phyloP scores from a whole-genome alignment of 2,113 vertebrate genomes.

The Syngnathus scovelli region DNA sequence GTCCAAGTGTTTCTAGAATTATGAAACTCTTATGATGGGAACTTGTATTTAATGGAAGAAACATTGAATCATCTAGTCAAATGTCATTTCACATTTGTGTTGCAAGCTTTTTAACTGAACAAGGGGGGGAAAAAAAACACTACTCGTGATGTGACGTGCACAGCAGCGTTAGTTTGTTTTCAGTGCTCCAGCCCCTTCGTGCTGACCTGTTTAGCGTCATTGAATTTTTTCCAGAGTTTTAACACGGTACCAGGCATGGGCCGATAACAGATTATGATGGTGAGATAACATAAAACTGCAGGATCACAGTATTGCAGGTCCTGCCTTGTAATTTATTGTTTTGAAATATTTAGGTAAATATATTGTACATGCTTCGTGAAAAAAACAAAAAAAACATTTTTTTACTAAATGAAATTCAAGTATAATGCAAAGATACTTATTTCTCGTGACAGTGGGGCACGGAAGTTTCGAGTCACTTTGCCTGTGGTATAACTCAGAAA shows the following conservation, averaged over 20 bases:
- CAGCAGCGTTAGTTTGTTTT: not conserved
- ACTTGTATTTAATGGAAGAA: slow-evolving; percentile 4
- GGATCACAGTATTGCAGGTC: no score
- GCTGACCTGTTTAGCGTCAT: not conserved
- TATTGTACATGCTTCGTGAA: no score
- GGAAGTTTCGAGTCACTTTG: no score
- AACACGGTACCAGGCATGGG: not conserved
- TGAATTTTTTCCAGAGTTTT: slow-evolving; percentile 20
- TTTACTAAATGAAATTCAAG: no score
- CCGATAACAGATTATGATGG: not conserved
- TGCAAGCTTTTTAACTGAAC: not conserved
- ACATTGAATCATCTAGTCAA: slow-evolving; percentile 4
- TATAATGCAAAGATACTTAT: no score
- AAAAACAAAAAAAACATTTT: no score
- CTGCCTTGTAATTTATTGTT: no score
- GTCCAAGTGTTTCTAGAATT: slow-evolving; percentile 20
- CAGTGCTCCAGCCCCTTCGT: slow-evolving; percentile 3
- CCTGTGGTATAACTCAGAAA: no score
- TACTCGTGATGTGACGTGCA: not conserved
- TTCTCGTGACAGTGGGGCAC: no score
- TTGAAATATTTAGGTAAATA: no score
- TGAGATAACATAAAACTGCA: no score
- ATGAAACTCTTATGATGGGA: not conserved
- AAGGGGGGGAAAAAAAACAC: not conserved
- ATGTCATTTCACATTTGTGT: slow-evolving; percentile 4